A percentile compares a stretch with the other conserved stretches of the same genome.
Conservation (phyloP, 2,113 vertebrate species). For the Rhinopomastus cyanomelas region DNA sequence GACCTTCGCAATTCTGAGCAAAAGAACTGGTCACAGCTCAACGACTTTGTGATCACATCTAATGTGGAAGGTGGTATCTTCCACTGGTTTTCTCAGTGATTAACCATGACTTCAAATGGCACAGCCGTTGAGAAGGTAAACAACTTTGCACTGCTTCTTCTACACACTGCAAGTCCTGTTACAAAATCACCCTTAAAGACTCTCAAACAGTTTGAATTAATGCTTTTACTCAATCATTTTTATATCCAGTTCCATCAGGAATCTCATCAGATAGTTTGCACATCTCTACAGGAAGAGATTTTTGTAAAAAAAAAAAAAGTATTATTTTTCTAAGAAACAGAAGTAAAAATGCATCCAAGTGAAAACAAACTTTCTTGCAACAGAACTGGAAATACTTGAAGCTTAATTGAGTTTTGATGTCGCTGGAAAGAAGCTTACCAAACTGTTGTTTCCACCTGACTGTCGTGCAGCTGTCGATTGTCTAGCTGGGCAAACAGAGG, state of each 20-base stretch:
- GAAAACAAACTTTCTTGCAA: neutral
- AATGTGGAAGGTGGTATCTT: neutral
- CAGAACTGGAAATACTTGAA: rapidly evolving
- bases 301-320: neutral
- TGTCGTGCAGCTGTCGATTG: constrained; percentile 86
- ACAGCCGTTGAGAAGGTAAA: neutral
- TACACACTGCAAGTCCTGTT: neutral
- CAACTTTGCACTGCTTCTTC: neutral
- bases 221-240: neutral
- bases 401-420: neutral
- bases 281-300: neutral
- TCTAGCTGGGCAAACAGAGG: constrained; percentile 95
- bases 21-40: neutral
- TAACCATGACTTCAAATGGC: neutral
- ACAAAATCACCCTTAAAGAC: neutral
- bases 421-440: constrained; percentile 79
- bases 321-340: neutral
- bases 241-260: neutral
- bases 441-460: constrained; percentile 89
- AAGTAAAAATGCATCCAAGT: neutral
- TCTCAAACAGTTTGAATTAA: neutral
- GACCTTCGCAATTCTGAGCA: no score
- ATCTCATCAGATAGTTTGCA: neutral
- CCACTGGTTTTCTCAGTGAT: neutral
- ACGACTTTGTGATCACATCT: neutral